These are phyloP conservation scores for Spinibarbus caldwelli DNA, from an alignment of 2,797 vertebrate genomes.

Conservation along the genomic window DNA sequence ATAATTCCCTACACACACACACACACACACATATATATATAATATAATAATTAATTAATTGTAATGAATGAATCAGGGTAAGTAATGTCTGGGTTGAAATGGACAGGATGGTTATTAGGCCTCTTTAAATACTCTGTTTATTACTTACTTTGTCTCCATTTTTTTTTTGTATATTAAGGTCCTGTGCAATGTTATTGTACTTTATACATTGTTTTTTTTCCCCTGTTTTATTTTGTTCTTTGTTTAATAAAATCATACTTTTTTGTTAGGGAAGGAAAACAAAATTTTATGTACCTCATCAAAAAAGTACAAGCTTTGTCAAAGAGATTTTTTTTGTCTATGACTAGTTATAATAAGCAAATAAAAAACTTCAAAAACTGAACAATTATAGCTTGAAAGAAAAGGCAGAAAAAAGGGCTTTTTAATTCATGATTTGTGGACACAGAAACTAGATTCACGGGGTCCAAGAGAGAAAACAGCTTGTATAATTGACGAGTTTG, in stretches of 20 bases:
- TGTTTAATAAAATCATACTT: neutral
- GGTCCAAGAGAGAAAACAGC: neutral
- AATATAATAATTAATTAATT: too few relatives aligned
- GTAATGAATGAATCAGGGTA: too few relatives aligned
- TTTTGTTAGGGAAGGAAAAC: neutral
- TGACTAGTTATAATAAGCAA: neutral
- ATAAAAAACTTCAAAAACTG: neutral
- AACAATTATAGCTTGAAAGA: neutral
- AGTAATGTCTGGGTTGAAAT: neutral
- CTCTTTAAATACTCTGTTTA: neutral
- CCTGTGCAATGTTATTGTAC: neutral
- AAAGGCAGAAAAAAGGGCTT: neutral
- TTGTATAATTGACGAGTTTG: conserved; percentile 6
- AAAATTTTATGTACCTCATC: too few relatives aligned
- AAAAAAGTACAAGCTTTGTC: too few relatives aligned
- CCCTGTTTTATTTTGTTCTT: neutral
- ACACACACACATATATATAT: too few relatives aligned
- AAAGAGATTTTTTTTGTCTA: neutral
- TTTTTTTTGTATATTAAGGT: neutral
- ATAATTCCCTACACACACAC: too few relatives aligned
- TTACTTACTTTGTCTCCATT: neutral
- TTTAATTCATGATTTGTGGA: neutral
- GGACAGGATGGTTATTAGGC: neutral
- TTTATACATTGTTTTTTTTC: neutral
- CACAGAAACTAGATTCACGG: neutral